Evolutionary conservation across 2,888 invertebrate genomes (phyloP).

Genomic region (Gastrophysa polygoni): DNA sequence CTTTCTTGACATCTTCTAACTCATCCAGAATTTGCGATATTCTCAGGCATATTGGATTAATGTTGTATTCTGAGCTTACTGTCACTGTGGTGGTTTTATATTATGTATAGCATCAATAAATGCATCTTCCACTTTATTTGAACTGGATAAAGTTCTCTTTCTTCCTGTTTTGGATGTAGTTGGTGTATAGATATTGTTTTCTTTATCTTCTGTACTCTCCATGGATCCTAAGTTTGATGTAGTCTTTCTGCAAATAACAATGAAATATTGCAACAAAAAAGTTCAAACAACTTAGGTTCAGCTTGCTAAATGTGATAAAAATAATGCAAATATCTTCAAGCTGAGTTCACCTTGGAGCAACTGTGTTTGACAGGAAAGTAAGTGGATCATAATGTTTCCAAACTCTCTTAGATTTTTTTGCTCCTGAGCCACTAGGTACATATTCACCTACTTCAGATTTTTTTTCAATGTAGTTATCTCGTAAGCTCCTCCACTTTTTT

Average conservation of each 20-base stretch:
- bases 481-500: too few species aligned
- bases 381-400: background rate
- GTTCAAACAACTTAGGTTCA: slow-evolving; percentile 1
- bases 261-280: slow-evolving; percentile 1
- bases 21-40: too few species aligned
- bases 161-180: background rate
- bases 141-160: background rate
- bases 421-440: too few species aligned
- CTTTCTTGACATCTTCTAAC: too few species aligned
- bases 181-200: background rate
- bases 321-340: background rate
- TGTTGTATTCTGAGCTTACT: background rate
- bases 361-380: slow-evolving; percentile 6
- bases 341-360: slow-evolving; percentile 1
- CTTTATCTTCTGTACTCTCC: background rate
- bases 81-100: background rate
- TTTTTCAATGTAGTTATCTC: too few species aligned
- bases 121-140: slow-evolving; percentile 4
- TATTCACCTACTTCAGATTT: too few species aligned
- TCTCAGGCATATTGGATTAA: slow-evolving; percentile 7
- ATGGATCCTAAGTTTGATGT: slow-evolving; percentile 3
- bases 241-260: slow-evolving; percentile 1
- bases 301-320: background rate
- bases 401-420: too few species aligned
- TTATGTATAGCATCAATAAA: slow-evolving; percentile 8